phyloP scores from a whole-genome alignment of 2,113 vertebrate genomes.

The Malurus elegans region DNA sequence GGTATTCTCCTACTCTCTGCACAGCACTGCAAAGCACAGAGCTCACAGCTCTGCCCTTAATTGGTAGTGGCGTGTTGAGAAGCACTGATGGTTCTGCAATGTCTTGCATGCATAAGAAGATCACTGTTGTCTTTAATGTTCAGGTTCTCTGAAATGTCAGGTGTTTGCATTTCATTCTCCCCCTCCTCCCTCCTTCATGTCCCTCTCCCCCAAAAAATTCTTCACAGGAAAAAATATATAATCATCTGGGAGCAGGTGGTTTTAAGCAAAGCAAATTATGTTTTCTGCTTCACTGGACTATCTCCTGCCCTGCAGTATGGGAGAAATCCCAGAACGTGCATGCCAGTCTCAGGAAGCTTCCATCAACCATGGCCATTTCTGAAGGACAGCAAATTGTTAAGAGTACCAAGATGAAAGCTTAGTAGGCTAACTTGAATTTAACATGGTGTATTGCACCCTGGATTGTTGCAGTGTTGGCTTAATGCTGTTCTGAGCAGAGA shows the following conservation, averaged over 20 bases:
- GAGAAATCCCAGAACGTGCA: neutral
- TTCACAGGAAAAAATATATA: neutral
- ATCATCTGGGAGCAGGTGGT: neutral
- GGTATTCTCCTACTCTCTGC: neutral
- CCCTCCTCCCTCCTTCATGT: neutral
- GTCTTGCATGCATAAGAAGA: neutral
- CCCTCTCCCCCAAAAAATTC: neutral
- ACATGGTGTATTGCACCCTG: neutral
- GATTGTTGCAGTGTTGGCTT: neutral
- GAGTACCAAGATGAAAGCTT: neutral
- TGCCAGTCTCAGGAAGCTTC: neutral
- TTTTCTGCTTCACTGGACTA: constrained; percentile 33
- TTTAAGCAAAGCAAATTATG: constrained; percentile 45
- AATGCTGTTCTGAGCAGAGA: neutral
- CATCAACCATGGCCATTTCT: neutral
- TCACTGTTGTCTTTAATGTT: neutral
- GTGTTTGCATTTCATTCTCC: neutral
- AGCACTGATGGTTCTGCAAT: neutral
- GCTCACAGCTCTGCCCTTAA: neutral
- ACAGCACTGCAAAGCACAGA: neutral
- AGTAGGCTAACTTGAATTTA: neutral
- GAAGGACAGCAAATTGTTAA: neutral
- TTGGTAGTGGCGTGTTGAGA: neutral
- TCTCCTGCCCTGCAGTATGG: neutral
- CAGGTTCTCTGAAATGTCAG: neutral